Conservation (phyloP, 2,113 vertebrate species). For the Procavia capensis region DNA sequence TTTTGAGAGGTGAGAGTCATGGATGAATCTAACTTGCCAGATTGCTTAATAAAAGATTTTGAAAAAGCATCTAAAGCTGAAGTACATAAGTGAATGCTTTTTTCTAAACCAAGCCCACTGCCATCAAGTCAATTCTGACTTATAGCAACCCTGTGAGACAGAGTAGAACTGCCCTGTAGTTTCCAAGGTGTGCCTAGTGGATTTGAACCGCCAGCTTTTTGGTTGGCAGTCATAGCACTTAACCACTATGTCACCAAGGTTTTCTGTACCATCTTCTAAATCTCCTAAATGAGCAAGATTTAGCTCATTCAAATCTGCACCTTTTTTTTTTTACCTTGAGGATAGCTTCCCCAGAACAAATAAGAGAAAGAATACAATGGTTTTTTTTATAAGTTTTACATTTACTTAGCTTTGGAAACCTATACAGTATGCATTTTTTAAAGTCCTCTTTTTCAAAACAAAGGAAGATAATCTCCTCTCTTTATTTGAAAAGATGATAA, state of each 20-base stretch:
- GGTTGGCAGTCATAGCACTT: too few relatives aligned
- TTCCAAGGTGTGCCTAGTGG: too few relatives aligned
- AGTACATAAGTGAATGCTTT: background rate
- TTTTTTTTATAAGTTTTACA: background rate
- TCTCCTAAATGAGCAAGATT: background rate
- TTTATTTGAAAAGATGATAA: background rate
- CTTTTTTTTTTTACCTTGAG: background rate
- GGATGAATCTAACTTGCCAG: background rate
- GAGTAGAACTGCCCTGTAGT: too few relatives aligned
- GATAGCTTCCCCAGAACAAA: background rate
- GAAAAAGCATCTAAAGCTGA: background rate
- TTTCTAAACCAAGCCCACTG: too few relatives aligned
- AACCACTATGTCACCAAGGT: too few relatives aligned
- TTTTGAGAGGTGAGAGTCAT: background rate
- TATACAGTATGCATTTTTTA: background rate
- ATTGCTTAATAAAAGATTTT: background rate
- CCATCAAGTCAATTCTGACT: too few relatives aligned
- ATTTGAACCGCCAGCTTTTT: too few relatives aligned
- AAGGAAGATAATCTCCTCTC: background rate
- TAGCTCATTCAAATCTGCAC: background rate
- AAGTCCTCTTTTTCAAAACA: background rate
- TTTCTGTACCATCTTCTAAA: background rate
- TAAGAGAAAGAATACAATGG: background rate
- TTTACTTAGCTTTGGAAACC: constrained; percentile 42
- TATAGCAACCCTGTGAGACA: too few relatives aligned